Evolutionary conservation across 2,797 vertebrate genomes (phyloP), one percentile per base, ranked within the genome.

Genomic region (Apodemus agrarius): DNA sequence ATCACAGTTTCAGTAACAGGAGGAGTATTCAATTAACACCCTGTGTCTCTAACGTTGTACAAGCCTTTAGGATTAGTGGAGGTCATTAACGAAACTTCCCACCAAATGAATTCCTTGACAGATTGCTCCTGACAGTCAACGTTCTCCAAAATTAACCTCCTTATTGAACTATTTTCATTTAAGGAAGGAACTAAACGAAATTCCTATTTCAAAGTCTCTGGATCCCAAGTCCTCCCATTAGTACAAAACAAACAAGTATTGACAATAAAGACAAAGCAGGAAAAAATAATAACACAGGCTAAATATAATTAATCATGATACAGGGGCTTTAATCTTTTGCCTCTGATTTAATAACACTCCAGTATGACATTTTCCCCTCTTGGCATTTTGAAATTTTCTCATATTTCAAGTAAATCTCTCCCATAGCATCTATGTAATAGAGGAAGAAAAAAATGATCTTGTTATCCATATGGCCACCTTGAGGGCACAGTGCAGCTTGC

Each of bases 401-500:
- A 95, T 69, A 90, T 91, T 93, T 85, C 61, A 92, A 85, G 88
- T 76, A 95, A 94, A 80, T 21, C 67, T 96, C 37, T 86, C 78
- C 61, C 69, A 37, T 9, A 79, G 74, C 37, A 86, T 96, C 78
- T 57, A 89, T 93, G 57, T 90, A 81, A 93, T 63, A 94, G 26
- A 91, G 40, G 63, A 43, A 46, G 90, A 76, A 88, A 75, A 93
- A 89, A 85, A 34, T 67, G 57, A 92, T 96, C 85, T 94, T 93
- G 79, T 96, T 95, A 93, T 75, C 75, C 69, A 52, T 79, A 93
- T 63, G 81, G 93, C 82, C 90, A 96, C 65, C 96, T 94, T 82
- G 91, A 95, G 92, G 94, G 89, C 65, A 93, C 46, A 84, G 0
- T 86, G 46, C 93, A 97, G 96, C 92, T 97, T 92, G 69, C 84